Evolutionary conservation across 2,113 vertebrate species (phyloP).

Genomic region (Spilogale gracilis): DNA sequence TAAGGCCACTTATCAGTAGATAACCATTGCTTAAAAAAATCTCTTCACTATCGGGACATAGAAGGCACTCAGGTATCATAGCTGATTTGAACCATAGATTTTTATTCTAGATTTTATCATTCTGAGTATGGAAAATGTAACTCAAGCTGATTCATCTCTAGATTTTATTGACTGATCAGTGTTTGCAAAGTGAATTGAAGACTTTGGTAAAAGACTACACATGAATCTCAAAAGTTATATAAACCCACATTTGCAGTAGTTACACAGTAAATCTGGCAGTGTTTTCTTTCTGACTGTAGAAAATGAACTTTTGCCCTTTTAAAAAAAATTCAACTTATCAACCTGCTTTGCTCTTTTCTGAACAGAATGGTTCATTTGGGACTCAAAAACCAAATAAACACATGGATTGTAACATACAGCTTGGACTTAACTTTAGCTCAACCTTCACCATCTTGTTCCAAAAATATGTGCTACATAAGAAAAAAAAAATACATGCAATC

Average conservation of each 20-base stretch:
- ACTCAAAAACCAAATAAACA: slow-evolving; percentile 81
- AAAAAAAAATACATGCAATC: neutral
- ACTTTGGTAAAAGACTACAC: slow-evolving; percentile 51
- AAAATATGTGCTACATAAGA: slow-evolving; percentile 59
- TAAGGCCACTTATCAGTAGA: neutral
- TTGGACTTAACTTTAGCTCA: slow-evolving; percentile 73
- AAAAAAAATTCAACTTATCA: slow-evolving; percentile 43
- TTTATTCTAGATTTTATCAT: slow-evolving; percentile 26
- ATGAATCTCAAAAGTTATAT: slow-evolving; percentile 74
- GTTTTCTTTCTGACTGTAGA: slow-evolving; percentile 70
- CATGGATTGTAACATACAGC: slow-evolving; percentile 66
- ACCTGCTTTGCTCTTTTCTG: slow-evolving; percentile 79
- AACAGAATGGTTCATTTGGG: slow-evolving; percentile 80
- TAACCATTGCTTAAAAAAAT: neutral
- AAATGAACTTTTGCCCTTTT: slow-evolving; percentile 79
- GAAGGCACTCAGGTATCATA: neutral
- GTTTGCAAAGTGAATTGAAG: slow-evolving; percentile 72
- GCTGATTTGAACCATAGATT: neutral
- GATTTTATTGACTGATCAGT: slow-evolving; percentile 54
- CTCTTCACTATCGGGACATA: neutral
- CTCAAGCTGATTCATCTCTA: neutral
- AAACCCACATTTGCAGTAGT: slow-evolving; percentile 76
- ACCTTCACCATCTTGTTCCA: slow-evolving; percentile 70
- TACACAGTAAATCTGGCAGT: slow-evolving; percentile 76
- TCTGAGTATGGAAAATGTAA: slow-evolving; percentile 6